Evolutionary conservation across 2,888 invertebrate species (phyloP), one percentile per base, ranked within the genome.

Genomic region (Trissoscelio sp.): DNA sequence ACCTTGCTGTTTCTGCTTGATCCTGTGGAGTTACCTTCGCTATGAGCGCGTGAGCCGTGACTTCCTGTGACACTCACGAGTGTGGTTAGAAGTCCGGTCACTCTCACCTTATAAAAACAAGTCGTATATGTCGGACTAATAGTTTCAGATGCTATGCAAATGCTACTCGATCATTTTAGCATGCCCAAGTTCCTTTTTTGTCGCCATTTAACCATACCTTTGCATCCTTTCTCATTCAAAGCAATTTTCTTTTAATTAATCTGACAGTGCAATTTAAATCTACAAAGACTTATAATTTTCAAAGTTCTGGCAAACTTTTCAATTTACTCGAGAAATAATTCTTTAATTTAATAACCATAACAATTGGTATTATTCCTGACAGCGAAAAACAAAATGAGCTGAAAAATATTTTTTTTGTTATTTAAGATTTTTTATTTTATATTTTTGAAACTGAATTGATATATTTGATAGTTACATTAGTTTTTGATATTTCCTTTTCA

Each of bases 11-110:
- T 79, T 58, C 79, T 79, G 48, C 79, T 66, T n/a, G 79, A 75
- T 57, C 73, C 79, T 16, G 69, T n/a, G 7, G 57, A 67, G 51
- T 82, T 77, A 14, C 9, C 44, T 24, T 77, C 73, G 11, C 69
- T 57, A 42, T 51, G 51, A 37, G 58, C 82, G 60, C 86, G 87
- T 20, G 87, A 81, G 28, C 93, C 89, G 64, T 94, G 94, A 37
- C 92, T 93, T 55, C 95, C 95, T 79, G 96, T 95, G 89, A 96
- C 95, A 92, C 95, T 96, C 91, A 96, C 96, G 91, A 96, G 94
- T 86, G 96, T 96, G 86, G 96, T 96, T 89, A 96, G 95, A 89
- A 96, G 93, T 84, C 96, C 96, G 82, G 96, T 95, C 88, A 96
- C 96, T 87, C 96, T 93, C 80, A 96, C 91, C 91, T 91, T 79